Evolutionary conservation across 2,113 vertebrate genomes (phyloP).

Genomic region (Psephotus haematonotus): DNA sequence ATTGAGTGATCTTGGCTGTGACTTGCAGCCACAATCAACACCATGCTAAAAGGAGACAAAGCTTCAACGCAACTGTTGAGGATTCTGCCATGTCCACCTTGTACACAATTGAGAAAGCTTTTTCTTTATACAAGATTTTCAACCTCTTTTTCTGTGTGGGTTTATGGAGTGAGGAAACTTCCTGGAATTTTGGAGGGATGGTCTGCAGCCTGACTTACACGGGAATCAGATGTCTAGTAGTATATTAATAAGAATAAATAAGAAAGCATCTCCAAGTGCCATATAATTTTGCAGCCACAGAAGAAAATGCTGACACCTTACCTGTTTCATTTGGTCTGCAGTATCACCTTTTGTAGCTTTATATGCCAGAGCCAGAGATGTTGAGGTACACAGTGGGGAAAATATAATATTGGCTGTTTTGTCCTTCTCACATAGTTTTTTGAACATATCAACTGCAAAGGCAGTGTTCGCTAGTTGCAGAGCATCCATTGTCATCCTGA

Average conservation of each 20-base stretch:
- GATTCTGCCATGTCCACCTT: neutral
- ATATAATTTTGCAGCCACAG: neutral
- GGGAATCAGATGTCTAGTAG: neutral
- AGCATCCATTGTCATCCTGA: slow-evolving; percentile 75
- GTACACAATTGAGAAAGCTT: neutral
- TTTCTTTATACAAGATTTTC: neutral
- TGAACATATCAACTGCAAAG: slow-evolving; percentile 80
- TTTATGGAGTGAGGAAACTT: neutral
- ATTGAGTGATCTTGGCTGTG: neutral
- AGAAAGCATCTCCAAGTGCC: neutral
- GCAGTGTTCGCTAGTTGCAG: slow-evolving; percentile 76
- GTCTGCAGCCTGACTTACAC: neutral
- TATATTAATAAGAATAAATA: neutral
- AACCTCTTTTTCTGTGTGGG: neutral
- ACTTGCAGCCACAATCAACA: neutral
- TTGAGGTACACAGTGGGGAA: slow-evolving; percentile 78
- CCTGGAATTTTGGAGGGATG: neutral
- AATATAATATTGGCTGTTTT: slow-evolving; percentile 74
- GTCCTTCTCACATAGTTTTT: slow-evolving; percentile 73
- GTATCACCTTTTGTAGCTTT: slow-evolving; percentile 79
- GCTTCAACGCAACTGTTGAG: neutral
- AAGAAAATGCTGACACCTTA: slow-evolving; percentile 16
- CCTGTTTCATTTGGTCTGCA: slow-evolving; percentile 77
- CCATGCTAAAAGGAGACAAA: neutral
- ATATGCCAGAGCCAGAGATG: slow-evolving; percentile 76